Conservation (phyloP, 2,888 invertebrate species). For the Glaucopsyche alexis region DNA sequence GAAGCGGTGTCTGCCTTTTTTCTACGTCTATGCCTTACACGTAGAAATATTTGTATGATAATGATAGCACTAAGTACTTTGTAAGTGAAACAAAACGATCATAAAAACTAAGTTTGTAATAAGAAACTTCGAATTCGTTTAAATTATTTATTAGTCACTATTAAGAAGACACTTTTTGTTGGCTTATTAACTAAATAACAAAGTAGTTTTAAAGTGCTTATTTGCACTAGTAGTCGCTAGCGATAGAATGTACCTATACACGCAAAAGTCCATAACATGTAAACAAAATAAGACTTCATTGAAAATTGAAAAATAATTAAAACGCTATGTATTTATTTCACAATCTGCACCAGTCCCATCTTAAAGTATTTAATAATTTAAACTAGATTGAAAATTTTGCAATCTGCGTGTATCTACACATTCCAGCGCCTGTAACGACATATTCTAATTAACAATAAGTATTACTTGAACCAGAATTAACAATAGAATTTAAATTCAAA, state of each 20-base stretch:
- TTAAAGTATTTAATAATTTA: too few relatives aligned
- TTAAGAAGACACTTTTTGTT: constrained; percentile 15
- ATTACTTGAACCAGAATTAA: too few relatives aligned
- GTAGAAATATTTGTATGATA: too few relatives aligned
- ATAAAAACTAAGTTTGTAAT: background rate
- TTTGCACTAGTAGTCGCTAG: background rate
- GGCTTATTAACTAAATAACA: constrained; percentile 9
- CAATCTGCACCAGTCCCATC: too few relatives aligned
- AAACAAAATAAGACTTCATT: background rate
- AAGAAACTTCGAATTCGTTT: background rate
- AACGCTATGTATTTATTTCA: background rate
- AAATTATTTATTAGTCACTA: constrained; percentile 10
- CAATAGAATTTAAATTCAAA: background rate
- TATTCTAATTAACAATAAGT: too few relatives aligned
- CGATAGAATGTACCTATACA: background rate
- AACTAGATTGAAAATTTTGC: background rate
- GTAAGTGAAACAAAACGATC: background rate
- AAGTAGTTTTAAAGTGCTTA: background rate
- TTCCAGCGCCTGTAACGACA: too few relatives aligned
- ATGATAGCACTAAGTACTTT: background rate
- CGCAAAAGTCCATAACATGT: background rate
- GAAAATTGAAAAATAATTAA: background rate
- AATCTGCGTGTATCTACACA: background rate
- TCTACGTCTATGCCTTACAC: too few relatives aligned
- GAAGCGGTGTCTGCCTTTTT: too few relatives aligned